phyloP scores from a whole-genome alignment of 1,140 invertebrate species.

The Bombus sylvicola region DNA sequence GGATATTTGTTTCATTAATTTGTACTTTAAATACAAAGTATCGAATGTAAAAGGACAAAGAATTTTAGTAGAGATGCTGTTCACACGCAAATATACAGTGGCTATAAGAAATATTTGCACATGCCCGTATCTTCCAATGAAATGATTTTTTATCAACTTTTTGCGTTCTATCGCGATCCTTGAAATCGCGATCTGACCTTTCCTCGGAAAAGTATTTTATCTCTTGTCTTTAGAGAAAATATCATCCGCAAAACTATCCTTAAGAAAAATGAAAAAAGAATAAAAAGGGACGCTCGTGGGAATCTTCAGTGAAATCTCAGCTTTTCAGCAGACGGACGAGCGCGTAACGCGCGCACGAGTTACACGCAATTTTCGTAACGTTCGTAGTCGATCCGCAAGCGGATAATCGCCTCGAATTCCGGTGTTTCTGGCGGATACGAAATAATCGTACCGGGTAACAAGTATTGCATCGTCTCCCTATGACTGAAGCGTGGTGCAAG shows the following conservation, averaged over 20 bases:
- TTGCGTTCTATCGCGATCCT: too few species aligned
- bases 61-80: too few species aligned
- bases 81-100: too few species aligned
- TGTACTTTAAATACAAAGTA: neutral
- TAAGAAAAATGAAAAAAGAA: neutral
- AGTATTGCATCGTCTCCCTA: constrained; percentile 34
- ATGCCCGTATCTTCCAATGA: too few species aligned
- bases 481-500: neutral
- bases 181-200: too few species aligned
- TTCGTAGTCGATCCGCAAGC: constrained; percentile 35
- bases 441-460: constrained; percentile 45
- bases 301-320: neutral
- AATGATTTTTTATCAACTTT: too few species aligned
- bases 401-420: constrained; percentile 57
- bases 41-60: neutral
- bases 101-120: too few species aligned
- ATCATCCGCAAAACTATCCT: neutral
- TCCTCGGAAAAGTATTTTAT: too few species aligned
- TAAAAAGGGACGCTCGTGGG: neutral
- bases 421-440: constrained; percentile 55
- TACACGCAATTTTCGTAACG: constrained; percentile 53
- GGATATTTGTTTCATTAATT: neutral
- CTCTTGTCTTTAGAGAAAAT: too few species aligned
- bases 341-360: constrained; percentile 13
- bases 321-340: neutral